A percentile compares a stretch with the other conserved stretches of the same genome.
Evolutionary conservation across 2,888 invertebrate species (phyloP).

Genomic region (Adineta ricciae): DNA sequence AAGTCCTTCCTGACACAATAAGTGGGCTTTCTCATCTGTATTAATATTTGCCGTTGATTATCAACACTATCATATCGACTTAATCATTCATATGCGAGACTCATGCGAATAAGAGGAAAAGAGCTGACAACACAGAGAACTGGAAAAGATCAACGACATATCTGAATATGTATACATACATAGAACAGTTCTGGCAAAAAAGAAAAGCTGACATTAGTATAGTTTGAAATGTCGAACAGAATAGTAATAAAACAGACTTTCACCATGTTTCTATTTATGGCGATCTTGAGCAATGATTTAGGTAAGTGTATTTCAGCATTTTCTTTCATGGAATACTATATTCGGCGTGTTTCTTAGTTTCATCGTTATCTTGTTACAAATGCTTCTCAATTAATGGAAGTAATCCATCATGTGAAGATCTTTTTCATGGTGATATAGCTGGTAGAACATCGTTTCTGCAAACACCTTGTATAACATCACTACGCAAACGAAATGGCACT

Average conservation of each 20-base stretch:
- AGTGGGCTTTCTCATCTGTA: neutral
- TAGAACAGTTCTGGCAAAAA: neutral
- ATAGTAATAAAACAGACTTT: neutral
- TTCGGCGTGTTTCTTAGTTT: neutral
- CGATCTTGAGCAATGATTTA: neutral
- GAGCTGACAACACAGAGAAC: neutral
- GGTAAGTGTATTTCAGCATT: neutral
- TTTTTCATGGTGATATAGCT: neutral
- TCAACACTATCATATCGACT: neutral
- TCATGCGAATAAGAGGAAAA: neutral
- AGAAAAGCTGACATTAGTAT: neutral
- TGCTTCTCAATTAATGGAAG: constrained; percentile 7
- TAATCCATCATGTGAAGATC: neutral
- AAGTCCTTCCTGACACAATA: neutral
- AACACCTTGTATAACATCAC: neutral
- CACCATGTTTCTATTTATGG: neutral
- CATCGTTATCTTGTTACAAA: neutral
- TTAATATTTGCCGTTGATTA: neutral
- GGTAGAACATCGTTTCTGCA: neutral
- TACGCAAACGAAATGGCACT: neutral
- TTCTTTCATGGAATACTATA: neutral
- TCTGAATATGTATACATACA: neutral
- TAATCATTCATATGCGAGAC: neutral
- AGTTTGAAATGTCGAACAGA: neutral
- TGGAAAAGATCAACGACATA: neutral